Base-by-base conservation (phyloP, 53 echinoderm and acorn worm genomes). In the Apostichopus leukothele region DNA sequence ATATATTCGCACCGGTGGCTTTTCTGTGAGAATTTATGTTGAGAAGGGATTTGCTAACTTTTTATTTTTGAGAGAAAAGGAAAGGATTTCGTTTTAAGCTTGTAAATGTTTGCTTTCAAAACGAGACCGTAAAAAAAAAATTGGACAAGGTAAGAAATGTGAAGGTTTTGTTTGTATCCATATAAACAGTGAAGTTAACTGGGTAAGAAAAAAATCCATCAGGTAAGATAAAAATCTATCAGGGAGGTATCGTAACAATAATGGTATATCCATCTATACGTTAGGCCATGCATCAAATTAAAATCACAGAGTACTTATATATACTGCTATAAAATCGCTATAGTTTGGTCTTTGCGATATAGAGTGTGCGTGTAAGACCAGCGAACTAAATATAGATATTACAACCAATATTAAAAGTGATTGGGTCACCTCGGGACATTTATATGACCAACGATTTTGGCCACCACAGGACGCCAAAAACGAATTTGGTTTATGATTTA, bases 1-100 rank as follows among this genome's bases (percentile, higher is more conserved):
- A 67, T 67, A 67, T 85, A 85, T 85, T 67, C 66, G 50, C 77
- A 76, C 77, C 50, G 52, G 25, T 60, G 66, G 66, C 85, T 85
- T 67, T 67, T 50, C 66, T 85, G 66, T 63, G 66, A 67, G 67
- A 67, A 85, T 85, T 85, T 85, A 85, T 60, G 66, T 76, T 39
- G 50, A 52, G 50, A 16, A 75, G 52, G 50, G 20, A 5, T 11
- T 76, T 39, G 39, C 39, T 13, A 76, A 39, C 52, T 76, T 51
- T 39, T 39, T 75, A 19, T 9, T 16, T 75, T 75, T 39, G 10
- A 39, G 7, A 75, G 20, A 76, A 51, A 39, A 76, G 7, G 25
- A 76, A 9, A 76, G 50, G 50, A 51, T 26, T 14, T n/a, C n/a
- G n/a, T 71, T 71, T 71, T 63, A 63, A n/a, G 71, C 71, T 19